phyloP scores from a whole-genome alignment of 64 coral and sea anemone species.

The Astreopora myriophthalma region DNA sequence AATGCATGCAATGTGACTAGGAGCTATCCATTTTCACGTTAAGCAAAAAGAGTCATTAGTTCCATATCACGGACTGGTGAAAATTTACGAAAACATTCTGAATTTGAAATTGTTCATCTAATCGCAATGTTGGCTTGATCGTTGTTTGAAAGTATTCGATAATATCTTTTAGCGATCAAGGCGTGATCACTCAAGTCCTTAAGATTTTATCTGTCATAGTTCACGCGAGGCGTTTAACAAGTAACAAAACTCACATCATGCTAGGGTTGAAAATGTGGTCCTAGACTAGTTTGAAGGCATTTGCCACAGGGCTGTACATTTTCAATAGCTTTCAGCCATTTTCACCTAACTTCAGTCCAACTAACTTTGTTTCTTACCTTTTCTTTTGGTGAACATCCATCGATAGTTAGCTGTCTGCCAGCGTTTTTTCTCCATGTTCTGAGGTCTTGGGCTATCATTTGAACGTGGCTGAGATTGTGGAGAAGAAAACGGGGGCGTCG shows the following conservation, averaged over 20 bases:
- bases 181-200: not conserved
- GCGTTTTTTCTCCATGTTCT: slow-evolving; percentile 83
- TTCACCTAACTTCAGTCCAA: no score
- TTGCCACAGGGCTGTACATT: not conserved
- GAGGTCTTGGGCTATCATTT: not conserved
- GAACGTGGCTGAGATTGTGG: not conserved
- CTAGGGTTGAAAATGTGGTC: not conserved
- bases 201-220: slow-evolving; percentile 8
- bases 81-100: not conserved
- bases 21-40: not conserved
- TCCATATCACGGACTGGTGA: not conserved
- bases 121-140: not conserved
- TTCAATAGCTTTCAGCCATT: not conserved
- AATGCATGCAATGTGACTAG: not conserved
- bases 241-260: not conserved
- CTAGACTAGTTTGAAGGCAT: not conserved
- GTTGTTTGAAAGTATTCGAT: not conserved
- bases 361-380: slow-evolving; percentile 43
- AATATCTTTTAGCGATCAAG: not conserved
- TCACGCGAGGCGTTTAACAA: not conserved
- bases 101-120: not conserved
- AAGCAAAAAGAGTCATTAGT: not conserved
- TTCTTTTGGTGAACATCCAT: slow-evolving; percentile 99
- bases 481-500: not conserved
- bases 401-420: slow-evolving; percentile 99